Evolutionary conservation across 2,888 invertebrate species (phyloP).

Genomic region (Melanotus villosus): DNA sequence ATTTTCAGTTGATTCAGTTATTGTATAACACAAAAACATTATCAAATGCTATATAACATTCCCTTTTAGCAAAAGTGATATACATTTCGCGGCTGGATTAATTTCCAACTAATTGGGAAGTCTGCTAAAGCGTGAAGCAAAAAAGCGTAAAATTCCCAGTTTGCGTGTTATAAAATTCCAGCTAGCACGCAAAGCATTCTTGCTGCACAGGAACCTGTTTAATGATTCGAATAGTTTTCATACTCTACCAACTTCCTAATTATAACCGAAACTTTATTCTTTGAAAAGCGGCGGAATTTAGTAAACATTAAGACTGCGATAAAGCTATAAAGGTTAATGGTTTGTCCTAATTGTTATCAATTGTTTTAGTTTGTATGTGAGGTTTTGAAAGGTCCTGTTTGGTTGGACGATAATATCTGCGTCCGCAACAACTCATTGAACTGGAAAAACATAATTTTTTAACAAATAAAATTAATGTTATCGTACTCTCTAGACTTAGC

Average conservation of each 20-base stretch:
- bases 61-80: conserved; percentile 1
- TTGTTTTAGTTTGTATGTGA: no score
- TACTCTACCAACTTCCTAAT: background rate
- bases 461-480: no score
- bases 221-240: conserved; percentile 21
- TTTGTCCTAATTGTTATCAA: no score
- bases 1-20: background rate
- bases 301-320: no score
- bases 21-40: background rate
- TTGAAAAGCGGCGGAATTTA: no score
- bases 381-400: no score
- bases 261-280: background rate
- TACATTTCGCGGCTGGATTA: background rate
- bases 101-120: conserved; percentile 20
- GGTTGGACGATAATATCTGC: no score
- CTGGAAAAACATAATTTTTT: no score
- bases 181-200: background rate
- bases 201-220: conserved; percentile 4
- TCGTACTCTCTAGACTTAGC: no score
- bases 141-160: conserved; percentile 15
- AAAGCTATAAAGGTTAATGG: no score
- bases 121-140: conserved; percentile 6
- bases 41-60: background rate
- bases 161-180: conserved; percentile 19
- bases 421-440: no score